Evolutionary conservation across 2,113 vertebrate species (phyloP), one percentile per base, ranked within the genome.

Genomic region (Otis tarda): DNA sequence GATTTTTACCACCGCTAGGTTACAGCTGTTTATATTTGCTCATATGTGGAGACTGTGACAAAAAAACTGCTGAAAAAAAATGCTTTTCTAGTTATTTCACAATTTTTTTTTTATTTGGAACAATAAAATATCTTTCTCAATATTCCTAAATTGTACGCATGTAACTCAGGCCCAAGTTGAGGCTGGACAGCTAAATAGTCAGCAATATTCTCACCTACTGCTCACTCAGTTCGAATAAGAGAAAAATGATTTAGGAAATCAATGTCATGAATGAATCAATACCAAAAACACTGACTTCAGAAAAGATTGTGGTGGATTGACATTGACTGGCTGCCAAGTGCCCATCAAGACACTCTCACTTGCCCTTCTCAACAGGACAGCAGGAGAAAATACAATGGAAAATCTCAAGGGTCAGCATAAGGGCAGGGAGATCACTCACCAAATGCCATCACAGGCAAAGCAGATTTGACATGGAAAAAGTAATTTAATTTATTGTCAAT

Each of bases 401-500:
- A 83, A 83, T 11, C 6, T 70, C 18, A 12, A 17, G 19, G 23
- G 39, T 56, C 22, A 35, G n/a, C 18, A 9, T 19, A 57, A 76
- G 52, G 9, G 23, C 20, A 27, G 35, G 30, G 20, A 81, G 8
- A 57, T n/a, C 31, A 41, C 8, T 80, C 30, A 63, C 7, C 10
- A 39, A 1, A 49, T 57, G 31, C 50, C 1, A 0, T 25, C n/a
- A 41, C 0, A 0, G 18, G 33, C 21, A 49, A 64, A 69, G n/a
- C 20, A n/a, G 28, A 41, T 27, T 35, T 3, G 4, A 77, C n/a
- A 15, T 20, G 14, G 9, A 14, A 13, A 69, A 53, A 61, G 30
- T 45, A 31, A 49, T 64, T 43, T 56, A 49, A 60, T 39, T 9
- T 39, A n/a, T 9, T 67, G 11, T 12, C 27, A 81, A 37, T 27